Evolutionary conservation across 1,140 invertebrate genomes (phyloP), one percentile per base, ranked within the genome.

Genomic region (Drosophila pseudoobscura): DNA sequence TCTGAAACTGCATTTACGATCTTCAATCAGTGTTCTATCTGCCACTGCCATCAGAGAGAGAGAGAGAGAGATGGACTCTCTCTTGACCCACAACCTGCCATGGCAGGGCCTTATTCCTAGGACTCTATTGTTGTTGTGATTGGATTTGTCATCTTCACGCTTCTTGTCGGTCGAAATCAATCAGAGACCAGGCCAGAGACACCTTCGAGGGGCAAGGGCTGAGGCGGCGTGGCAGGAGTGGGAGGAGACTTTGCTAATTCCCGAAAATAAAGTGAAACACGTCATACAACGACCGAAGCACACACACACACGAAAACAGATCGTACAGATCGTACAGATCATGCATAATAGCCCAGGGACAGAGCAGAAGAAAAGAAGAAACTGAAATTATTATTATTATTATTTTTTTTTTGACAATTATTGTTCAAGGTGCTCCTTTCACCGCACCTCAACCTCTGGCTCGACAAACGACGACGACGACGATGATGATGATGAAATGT

Each of bases 401-500:
- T 31, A 9, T 31, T 7, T 49, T 46, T 44, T 74, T 77, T 71
- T 79, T 88, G 83, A 88, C 83, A 88, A 89, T 88, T 88, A 88
- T 88, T 88, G 83, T 88, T 88, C 62, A 56, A 73, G 83, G 75
- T 88, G 83, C 83, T 82, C 63, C 70, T 87, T 71, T 78, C 66
- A 63, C 35, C 35, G 35, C 35, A 39, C 35, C 35, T 39, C 35
- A 39, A 39, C 35, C 35, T 13, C 35, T 39, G 35, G 8, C 35
- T 39, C 11, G 54, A 53, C 62, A 51, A 29, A 49, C 17, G 22
- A 44, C 53, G 13, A 62, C 24, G 29, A 54, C 46, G 59, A 66
- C 62, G 62, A 75, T 77, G 61, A 77, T 58, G 82, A 82, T 87
- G 83, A 88, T 89, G 83, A 88, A 88, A 88, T 88, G 83, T 88